phyloP scores from a whole-genome alignment of 1,140 invertebrate genomes.

The Calephelis nemesis region DNA sequence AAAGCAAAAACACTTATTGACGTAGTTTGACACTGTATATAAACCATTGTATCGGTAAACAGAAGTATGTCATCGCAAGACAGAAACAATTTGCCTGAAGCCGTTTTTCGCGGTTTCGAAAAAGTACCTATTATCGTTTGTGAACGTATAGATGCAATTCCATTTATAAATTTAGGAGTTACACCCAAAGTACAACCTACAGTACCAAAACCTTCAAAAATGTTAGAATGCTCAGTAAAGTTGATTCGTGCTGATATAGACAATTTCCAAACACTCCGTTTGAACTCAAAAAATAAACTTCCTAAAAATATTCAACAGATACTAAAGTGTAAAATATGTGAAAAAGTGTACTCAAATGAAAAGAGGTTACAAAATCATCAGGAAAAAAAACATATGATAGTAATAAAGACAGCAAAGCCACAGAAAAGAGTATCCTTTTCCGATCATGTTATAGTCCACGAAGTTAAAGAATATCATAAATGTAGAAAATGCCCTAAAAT shows the following conservation, averaged over 20 bases:
- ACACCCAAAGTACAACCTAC: background rate
- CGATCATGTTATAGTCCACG: slow-evolving; percentile 57
- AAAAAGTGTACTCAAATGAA: slow-evolving; percentile 47
- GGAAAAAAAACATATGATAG: slow-evolving; percentile 58
- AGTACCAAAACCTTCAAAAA: slow-evolving; percentile 6
- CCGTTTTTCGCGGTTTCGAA: slow-evolving; percentile 47
- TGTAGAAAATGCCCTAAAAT: slow-evolving; percentile 63
- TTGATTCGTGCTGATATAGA: slow-evolving; percentile 45
- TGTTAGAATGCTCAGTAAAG: slow-evolving; percentile 41
- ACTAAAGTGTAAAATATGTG: slow-evolving; percentile 54
- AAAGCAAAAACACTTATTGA: no score
- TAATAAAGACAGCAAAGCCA: slow-evolving; percentile 40
- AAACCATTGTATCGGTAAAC: no score
- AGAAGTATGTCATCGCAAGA: background rate
- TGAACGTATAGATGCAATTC: slow-evolving; percentile 46
- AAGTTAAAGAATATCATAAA: slow-evolving; percentile 57
- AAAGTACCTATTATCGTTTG: slow-evolving; percentile 46
- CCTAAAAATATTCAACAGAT: background rate
- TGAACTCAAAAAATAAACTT: background rate
- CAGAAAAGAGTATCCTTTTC: slow-evolving; percentile 64
- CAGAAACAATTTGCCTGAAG: slow-evolving; percentile 25
- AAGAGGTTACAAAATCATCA: slow-evolving; percentile 54
- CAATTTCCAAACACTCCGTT: slow-evolving; percentile 27
- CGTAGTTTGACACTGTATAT: no score
- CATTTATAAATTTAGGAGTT: slow-evolving; percentile 37